Percentiles rank a stretch among this genome's conserved stretches.
phyloP scores from a whole-genome alignment of 2,797 vertebrate genomes.

The Enteromius paludinosus region DNA sequence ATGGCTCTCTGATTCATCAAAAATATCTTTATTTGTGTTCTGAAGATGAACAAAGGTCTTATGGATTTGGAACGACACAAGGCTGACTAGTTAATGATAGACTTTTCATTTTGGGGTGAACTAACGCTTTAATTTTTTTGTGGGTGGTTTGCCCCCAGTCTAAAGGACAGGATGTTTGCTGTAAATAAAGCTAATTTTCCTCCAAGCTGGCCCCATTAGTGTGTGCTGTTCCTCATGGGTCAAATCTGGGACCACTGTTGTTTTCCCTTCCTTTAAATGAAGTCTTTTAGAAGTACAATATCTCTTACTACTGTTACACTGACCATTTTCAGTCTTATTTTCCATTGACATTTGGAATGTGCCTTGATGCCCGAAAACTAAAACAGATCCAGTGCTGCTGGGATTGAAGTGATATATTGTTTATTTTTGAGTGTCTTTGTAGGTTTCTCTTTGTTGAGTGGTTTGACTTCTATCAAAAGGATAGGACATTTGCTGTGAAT shows the following conservation, averaged over 20 bases:
- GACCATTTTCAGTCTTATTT: background rate
- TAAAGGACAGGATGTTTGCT: background rate
- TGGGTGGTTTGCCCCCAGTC: background rate
- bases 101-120: no score
- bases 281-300: background rate
- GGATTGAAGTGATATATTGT: background rate
- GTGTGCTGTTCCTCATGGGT: background rate
- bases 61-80: no score
- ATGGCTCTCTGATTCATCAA: no score
- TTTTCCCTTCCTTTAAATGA: background rate
- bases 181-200: background rate
- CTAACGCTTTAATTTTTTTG: background rate
- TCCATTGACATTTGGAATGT: background rate
- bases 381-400: background rate
- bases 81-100: no score
- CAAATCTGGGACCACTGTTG: background rate
- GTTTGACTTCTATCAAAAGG: background rate
- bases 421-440: background rate
- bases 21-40: no score
- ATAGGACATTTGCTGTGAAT: background rate
- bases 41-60: no score
- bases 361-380: background rate
- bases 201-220: background rate
- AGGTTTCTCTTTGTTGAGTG: background rate
- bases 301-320: background rate